A percentile compares a stretch with the other conserved stretches of the same genome.
Conservation (phyloP, 2,113 vertebrate species). For the Edolisoma coerulescens region DNA sequence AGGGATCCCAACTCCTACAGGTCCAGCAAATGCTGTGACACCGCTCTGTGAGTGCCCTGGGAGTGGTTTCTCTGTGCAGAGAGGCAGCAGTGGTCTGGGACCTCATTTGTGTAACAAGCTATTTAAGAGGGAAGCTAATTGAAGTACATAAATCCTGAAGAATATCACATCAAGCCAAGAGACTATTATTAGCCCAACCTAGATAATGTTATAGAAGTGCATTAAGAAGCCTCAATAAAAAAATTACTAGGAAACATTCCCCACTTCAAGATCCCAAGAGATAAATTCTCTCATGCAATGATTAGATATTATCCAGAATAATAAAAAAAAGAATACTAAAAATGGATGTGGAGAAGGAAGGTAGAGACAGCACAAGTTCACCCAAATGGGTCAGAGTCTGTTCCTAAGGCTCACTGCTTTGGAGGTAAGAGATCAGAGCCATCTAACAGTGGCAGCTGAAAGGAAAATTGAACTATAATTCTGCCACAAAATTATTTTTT, state of each 20-base stretch:
- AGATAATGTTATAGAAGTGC: constrained; percentile 57
- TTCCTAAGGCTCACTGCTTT: not conserved
- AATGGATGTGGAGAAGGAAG: constrained; percentile 24
- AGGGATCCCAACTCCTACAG: not conserved
- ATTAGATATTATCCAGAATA: constrained; percentile 54
- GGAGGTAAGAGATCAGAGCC: constrained; percentile 1
- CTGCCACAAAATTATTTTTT: not conserved
- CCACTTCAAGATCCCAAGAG: constrained; percentile 50
- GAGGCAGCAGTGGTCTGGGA: not conserved
- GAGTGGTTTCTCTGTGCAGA: not conserved
- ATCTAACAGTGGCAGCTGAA: not conserved
- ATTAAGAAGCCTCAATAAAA: constrained; percentile 58
- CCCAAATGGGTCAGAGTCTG: constrained; percentile 13
- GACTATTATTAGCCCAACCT: constrained; percentile 62
- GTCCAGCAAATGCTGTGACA: no score
- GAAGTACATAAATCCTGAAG: constrained; percentile 51
- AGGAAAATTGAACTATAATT: not conserved
- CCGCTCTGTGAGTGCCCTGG: not conserved
- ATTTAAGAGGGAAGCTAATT: constrained; percentile 57
- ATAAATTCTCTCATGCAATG: constrained; percentile 58
- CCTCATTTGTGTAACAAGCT: constrained; percentile 44
- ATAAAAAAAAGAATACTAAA: constrained; percentile 40
- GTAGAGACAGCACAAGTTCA: not conserved
- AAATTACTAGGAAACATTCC: constrained; percentile 49
- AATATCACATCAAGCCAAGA: constrained; percentile 47